Percentiles rank a stretch among this genome's conserved stretches.
These are phyloP conservation scores for Grallaria varia DNA, from an alignment of 2,113 vertebrate genomes.

Conservation along the genomic window DNA sequence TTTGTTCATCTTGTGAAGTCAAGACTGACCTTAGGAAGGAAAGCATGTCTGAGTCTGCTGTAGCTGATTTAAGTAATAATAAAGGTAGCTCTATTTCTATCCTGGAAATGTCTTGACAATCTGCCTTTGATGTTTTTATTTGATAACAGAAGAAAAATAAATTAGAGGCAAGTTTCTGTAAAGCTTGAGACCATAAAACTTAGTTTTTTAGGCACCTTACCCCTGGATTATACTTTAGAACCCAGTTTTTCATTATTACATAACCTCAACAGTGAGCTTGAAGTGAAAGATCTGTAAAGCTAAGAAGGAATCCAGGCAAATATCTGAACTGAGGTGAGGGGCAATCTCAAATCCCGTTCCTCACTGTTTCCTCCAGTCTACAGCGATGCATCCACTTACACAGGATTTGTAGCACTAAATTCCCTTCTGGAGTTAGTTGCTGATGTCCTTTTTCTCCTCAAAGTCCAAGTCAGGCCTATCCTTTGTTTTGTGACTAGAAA, in stretches of 20 bases:
- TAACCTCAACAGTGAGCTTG: not conserved
- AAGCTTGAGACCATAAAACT: not conserved
- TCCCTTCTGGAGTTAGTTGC: not conserved
- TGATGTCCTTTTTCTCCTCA: not conserved
- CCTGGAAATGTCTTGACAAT: not conserved
- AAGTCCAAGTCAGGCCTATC: not conserved
- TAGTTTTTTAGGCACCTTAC: not conserved
- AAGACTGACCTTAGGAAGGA: not conserved
- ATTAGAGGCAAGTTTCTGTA: not conserved
- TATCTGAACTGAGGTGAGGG: not conserved
- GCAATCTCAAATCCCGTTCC: not conserved
- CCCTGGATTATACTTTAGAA: not conserved
- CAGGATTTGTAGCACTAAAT: not conserved
- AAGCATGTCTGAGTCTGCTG: not conserved
- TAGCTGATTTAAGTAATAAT: not conserved
- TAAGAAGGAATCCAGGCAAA: not conserved
- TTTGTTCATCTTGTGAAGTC: not conserved
- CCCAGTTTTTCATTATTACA: not conserved
- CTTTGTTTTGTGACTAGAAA: not conserved
- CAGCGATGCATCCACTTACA: not conserved
- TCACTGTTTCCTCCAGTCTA: not conserved
- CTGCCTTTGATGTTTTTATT: not conserved
- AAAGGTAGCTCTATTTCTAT: not conserved
- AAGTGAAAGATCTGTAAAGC: not conserved
- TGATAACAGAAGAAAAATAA: not conserved